Evolutionary conservation across 2,113 vertebrate species (phyloP), one percentile per base, ranked within the genome.

Genomic region (Anhinga rufa): DNA sequence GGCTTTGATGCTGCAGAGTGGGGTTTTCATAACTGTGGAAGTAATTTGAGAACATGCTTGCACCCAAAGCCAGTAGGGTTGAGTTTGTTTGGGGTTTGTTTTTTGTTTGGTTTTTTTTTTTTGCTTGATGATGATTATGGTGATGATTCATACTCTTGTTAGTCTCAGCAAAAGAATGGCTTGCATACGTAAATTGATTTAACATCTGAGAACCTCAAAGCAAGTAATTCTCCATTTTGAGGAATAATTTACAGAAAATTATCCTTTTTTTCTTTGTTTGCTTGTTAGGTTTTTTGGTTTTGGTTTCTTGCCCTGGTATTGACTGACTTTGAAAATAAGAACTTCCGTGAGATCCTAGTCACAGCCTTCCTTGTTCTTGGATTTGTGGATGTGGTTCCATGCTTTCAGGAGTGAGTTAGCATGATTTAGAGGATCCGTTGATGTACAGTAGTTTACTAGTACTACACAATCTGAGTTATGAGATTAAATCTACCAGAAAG

Each of bases 101-200:
- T 55, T 11, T 66, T 29, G 28, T 28, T 72, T 79, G 14, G 44
- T 54, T 46, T 38, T 74, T 42, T 44, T 66, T 61, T 62, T 66
- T 51, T 49, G 3, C 46, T 86, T 57, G 38, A 70, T 57, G 75
- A 77, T 92, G 24, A 82, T 94, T 96, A 40, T 77, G 64, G 40
- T 77, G 70, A 58, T 93, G 94, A 92, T 94, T 97, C 84, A 96
- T 77, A 44, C 82, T 93, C 79, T 48, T 70, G 46, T 94, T 90
- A 89, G 58, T 62, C 82, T 93, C 58, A 58, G 49, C 64, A 86
- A 64, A 89, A 90, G 66, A 88, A 46, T 86, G 38, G 38, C 75
- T 89, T 91, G 70, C 54, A 51, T 70, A 14, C 69, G 31, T 82
- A 65, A 57, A 58, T 65, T 89, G 71, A 91, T 87, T 82, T 93